Evolutionary conservation across 2,888 invertebrate species (phyloP).

Genomic region (Ceratothoa steindachneri): DNA sequence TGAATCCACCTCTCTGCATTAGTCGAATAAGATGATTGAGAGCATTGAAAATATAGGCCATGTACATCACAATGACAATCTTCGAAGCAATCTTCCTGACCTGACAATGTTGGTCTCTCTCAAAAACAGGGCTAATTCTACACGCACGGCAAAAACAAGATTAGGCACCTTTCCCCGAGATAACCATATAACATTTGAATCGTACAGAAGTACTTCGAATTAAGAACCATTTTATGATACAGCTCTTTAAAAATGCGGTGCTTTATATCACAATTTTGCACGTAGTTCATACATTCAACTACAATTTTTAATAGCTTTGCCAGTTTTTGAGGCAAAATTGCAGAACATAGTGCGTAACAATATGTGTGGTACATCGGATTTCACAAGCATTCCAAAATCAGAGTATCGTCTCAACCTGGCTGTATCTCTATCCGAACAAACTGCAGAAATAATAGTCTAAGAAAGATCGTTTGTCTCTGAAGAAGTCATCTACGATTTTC

Average conservation of each 20-base stretch:
- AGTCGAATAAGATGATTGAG: conserved; percentile 22
- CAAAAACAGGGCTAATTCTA: conserved; percentile 32
- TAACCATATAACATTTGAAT: conserved; percentile 29
- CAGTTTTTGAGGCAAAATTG: conserved; percentile 28
- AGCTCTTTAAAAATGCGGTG: conserved; percentile 29
- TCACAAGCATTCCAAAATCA: conserved; percentile 22
- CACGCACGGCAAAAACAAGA: conserved; percentile 27
- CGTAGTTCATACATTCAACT: conserved; percentile 24
- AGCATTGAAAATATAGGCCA: conserved; percentile 24
- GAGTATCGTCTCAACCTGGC: conserved; percentile 25
- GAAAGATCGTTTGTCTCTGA: conserved; percentile 8
- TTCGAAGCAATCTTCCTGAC: conserved; percentile 43
- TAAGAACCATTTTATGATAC: conserved; percentile 31
- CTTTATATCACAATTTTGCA: conserved; percentile 30
- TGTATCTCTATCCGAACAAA: conserved; percentile 20
- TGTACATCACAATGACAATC: conserved; percentile 23
- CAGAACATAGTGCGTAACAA: conserved; percentile 21
- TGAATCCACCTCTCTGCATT: conserved; percentile 16
- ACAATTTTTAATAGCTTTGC: conserved; percentile 29
- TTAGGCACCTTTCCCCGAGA: conserved; percentile 28
- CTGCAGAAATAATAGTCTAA: conserved; percentile 1
- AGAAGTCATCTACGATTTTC: conserved; percentile 18
- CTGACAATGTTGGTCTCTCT: conserved; percentile 29
- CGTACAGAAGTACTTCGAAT: conserved; percentile 28
- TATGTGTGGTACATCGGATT: conserved; percentile 21